Evolutionary conservation across 2,113 vertebrate genomes (phyloP), one percentile per base, ranked within the genome.

Genomic region (Sander lucioperca): DNA sequence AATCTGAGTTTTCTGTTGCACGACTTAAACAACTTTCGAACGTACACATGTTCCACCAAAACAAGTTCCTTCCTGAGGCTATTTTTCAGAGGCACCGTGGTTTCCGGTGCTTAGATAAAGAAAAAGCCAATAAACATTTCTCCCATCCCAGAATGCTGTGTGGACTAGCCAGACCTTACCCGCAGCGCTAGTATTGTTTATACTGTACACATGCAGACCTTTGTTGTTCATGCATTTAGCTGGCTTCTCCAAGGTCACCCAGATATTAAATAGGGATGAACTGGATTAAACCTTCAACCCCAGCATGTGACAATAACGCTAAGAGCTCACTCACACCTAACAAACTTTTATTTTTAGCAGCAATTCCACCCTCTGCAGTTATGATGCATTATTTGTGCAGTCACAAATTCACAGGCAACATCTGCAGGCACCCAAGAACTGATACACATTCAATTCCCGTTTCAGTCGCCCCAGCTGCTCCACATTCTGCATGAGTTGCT

Each of bases 361-460:
- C 73, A 56, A 16, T 16, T 63, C 47, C 27, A 53, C 77, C 64
- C 53, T 74, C 71, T 75, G 64, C 77, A 67, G 73, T 68, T 75
- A 75, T 91, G 78, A 82, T 86, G 36, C 68, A 86, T 82, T 77
- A 64, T 82, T 82, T 80, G 65, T 83, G 61, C 63, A 25, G 79
- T 82, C 23, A 25, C 47, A 62, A 54, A 89, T 75, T 74, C 58
- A 77, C 36, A 61, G 10, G 45, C 68, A 57, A 50, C 53, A 71
- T 21, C 69, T 50, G 69, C 70, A 68, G 18, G 62, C 56, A 51
- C 61, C 65, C 3, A 7, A 27, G 63, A 73, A 9, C 68, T 25
- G 58, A 76, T 30, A 16, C 51, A 70, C 57, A 82, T 83, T 75
- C 69, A 85, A 77, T 54, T 74, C 77, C 47, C 23, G 43, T 73